These are phyloP conservation scores for Malurus melanocephalus DNA, from an alignment of 2,113 vertebrate species.

Conservation along the genomic window DNA sequence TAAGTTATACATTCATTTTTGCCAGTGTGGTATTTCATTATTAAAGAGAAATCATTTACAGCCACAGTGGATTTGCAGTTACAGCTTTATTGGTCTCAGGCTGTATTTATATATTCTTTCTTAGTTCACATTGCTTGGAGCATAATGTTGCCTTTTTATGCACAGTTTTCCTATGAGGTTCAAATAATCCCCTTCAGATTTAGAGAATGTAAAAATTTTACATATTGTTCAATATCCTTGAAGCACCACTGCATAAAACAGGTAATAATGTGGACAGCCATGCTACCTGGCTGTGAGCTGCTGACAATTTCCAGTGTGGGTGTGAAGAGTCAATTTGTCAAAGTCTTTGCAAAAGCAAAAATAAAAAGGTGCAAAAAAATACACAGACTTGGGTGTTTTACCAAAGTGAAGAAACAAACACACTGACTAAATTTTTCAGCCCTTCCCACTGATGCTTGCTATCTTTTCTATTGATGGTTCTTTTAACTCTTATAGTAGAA, in stretches of 20 bases:
- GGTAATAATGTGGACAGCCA: background rate
- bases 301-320: background rate
- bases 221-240: background rate
- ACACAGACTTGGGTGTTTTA: background rate
- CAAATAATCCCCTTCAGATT: constrained; percentile 25
- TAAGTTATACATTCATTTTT: constrained; percentile 32
- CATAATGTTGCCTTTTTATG: constrained; percentile 20
- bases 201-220: constrained; percentile 28
- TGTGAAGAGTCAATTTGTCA: background rate
- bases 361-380: background rate
- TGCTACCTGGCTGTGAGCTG: background rate
- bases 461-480: background rate
- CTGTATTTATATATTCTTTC: constrained; percentile 42
- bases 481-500: background rate
- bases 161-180: background rate
- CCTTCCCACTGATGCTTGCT: background rate
- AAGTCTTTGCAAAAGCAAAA: background rate
- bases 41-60: constrained; percentile 48
- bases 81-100: constrained; percentile 39
- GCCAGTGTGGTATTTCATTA: constrained; percentile 44
- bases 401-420: background rate
- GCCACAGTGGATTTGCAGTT: constrained; percentile 32
- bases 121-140: constrained; percentile 31
- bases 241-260: background rate
- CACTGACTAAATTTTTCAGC: background rate